Evolutionary conservation across 1,140 invertebrate genomes (phyloP), one percentile per base, ranked within the genome.

Genomic region (Rhopalosiphum padi): DNA sequence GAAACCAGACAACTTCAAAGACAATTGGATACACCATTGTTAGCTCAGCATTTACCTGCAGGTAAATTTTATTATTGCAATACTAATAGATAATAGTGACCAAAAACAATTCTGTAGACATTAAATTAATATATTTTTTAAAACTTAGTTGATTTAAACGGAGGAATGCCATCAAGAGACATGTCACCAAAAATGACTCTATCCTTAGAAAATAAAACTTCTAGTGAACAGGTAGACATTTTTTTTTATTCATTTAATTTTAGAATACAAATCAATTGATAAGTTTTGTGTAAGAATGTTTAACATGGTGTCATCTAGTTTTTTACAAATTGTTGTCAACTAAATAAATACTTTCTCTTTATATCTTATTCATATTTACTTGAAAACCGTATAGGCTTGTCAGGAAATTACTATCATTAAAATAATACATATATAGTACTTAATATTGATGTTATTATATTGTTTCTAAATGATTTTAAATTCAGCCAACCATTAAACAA

Each of bases 1-100:
- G 96, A 96, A 94, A 96, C 94, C 23, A 83, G 94, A 55, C 94
- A 94, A 86, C 93, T 95, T 30, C 94, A 95, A 90, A 68, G 92
- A 21, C 94, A 94, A 92, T 94, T 95, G 30, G 93, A 94, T 93
- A 94, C 93, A 82, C 94, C 94, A 88, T 92, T 94, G 21, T 53
- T 55, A 86, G 30, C 77, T 41, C 91, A 51, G 41, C 37, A 83
- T 86, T 85, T 55, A 37, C 18, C 41, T 37, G 37, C 46, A 55
- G 82, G 77, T 93, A 85, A 25, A 55, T 43, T 93, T 30, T 30
- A 25, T 43, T 4, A 23, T 55, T 37, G 3, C 55, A 83, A 25
- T 68, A 90, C 0, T 90, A 37, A 30, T 46, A 48, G 30, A 35
- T 7, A n/a, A n/a, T 18, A 6, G 30, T 77, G 15, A 77, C 4